Base-by-base conservation (phyloP, 2,113 vertebrate species). In the Chloroceryle aenea region DNA sequence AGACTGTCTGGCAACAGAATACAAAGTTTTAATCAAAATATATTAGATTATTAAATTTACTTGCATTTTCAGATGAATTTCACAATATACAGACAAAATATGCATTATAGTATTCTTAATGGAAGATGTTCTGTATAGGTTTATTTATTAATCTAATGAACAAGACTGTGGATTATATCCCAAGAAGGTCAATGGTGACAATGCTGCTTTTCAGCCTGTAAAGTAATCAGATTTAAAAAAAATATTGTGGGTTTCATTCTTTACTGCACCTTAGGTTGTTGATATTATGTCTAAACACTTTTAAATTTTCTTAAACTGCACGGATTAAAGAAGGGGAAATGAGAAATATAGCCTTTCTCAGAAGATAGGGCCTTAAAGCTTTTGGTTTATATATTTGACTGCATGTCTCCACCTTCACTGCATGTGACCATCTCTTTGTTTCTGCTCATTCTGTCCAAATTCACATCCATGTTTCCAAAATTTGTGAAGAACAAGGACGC, bases 401-500 rank as follows among this genome's bases (percentile, higher is more conserved):
- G 83, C 87, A 95, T 95, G 67, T 59, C 18, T 91, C 63, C 89
- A 90, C 93, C 95, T 96, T 97, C 95, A 90, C 85, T 97, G 80
- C 94, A 95, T 97, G 95, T 96, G 93, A 96, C 95, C 95, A 96
- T 98, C 96, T 97, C 77, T 98, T 97, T 98, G 93, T 97, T 97
- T 97, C 94, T 97, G 80, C 94, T 95, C 80, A 96, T 96, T 97
- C 81, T 80, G 47, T 96, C 95, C 87, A 98, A 96, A 96, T 97
- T 96, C 93, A 98, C 88, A 94, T 95, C 96, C 96, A 95, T 97
- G 92, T 97, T 95, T 91, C 92, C 93, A 98, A 92, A 96, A 83
- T 87, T 89, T 97, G 92, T 95, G 97, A 98, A 98, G 98, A 98
- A 98, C 97, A 97, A 98, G 98, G 98, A 98, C 97, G 96, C 95